phyloP scores from a whole-genome alignment of 2,113 vertebrate genomes.

The Fukomys damarensis region DNA sequence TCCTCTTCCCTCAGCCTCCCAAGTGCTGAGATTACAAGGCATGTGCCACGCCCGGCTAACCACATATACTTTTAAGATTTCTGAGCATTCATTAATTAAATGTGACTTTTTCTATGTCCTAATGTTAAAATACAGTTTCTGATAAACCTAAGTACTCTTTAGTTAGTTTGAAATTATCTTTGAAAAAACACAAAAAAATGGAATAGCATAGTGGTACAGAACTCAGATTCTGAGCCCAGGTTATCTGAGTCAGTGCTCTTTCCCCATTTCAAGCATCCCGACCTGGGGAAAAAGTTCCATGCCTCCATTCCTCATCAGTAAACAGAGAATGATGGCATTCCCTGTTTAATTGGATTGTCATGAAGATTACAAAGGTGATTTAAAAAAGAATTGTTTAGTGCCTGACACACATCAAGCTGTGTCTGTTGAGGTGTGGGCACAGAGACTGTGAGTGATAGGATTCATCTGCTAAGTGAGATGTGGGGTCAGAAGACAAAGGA shows the following conservation, averaged over 20 bases:
- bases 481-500: neutral
- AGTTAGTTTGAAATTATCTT: constrained; percentile 38
- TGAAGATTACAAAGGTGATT: neutral
- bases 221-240: neutral
- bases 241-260: neutral
- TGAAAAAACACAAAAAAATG: neutral
- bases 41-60: too few relatives aligned
- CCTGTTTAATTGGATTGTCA: neutral
- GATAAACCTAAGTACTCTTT: constrained; percentile 1
- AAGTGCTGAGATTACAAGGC: too few relatives aligned
- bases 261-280: neutral
- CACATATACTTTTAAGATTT: neutral
- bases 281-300: neutral
- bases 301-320: neutral
- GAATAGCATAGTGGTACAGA: neutral
- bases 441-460: neutral
- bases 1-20: too few relatives aligned
- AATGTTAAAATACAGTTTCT: neutral
- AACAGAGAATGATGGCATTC: neutral
- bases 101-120: neutral
- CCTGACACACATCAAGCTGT: neutral
- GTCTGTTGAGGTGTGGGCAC: neutral
- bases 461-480: neutral
- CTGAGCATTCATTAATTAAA: neutral
- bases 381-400: neutral